Conservation (phyloP, 2,888 invertebrate species). For the Drosophila mimetica region DNA sequence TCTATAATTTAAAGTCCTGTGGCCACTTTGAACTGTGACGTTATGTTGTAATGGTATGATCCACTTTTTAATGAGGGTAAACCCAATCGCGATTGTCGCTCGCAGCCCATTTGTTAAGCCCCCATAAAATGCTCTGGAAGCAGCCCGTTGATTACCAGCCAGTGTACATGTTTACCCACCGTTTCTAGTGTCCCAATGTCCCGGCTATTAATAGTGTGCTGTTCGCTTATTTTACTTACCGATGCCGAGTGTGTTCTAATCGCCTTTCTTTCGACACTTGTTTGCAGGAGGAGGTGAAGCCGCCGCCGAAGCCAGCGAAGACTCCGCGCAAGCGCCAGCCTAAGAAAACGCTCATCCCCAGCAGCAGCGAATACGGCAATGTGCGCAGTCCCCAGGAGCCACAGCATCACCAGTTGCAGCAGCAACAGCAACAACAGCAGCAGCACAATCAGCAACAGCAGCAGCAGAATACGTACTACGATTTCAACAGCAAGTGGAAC, state of each 20-base stretch:
- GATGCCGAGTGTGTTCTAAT: conserved; percentile 21
- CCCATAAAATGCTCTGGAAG: conserved; percentile 13
- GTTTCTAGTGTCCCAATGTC: conserved; percentile 30
- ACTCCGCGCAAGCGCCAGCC: conserved; percentile 83
- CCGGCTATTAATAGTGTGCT: conserved; percentile 20
- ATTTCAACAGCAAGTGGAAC: conserved; percentile 93
- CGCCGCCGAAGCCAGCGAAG: conserved; percentile 81
- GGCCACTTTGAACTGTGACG: conserved; percentile 83
- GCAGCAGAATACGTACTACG: conserved; percentile 87
- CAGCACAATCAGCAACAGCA: conserved; percentile 69
- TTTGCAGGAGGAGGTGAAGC: conserved; percentile 81
- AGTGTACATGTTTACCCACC: conserved; percentile 24
- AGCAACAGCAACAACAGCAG: conserved; percentile 75
- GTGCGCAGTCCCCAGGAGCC: conserved; percentile 80
- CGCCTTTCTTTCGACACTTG: conserved; percentile 23
- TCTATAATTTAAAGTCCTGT: conserved; percentile 48
- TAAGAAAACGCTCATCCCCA: conserved; percentile 81
- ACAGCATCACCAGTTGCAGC: conserved; percentile 76
- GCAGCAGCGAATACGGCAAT: conserved; percentile 73
- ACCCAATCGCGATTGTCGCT: conserved; percentile 15
- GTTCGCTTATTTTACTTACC: not conserved
- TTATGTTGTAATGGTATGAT: conserved; percentile 52
- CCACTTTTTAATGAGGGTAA: conserved; percentile 21
- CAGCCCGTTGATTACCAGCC: conserved; percentile 16
- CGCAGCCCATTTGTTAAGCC: not conserved